Evolutionary conservation across 2,113 vertebrate species (phyloP), one percentile per base, ranked within the genome.

Genomic region (Paramormyrops kingsleyae): DNA sequence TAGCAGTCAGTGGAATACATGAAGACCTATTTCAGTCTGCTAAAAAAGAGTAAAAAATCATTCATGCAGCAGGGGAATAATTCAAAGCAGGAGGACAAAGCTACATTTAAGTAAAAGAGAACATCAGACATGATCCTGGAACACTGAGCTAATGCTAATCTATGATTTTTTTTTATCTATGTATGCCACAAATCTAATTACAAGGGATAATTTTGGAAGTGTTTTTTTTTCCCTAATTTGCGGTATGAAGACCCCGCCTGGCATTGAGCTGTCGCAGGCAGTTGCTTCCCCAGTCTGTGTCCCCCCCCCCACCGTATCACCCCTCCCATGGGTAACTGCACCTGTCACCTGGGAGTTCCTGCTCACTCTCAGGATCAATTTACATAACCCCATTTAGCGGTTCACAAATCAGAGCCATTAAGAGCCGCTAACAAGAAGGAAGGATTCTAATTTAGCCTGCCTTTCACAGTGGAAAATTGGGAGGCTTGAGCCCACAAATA

Each of bases 361-460:
- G 97, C 94, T 94, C 97, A 97, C 97, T 97, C 97, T 97, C 97
- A 97, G 97, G 97, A 99, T 99, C 98, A 97, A 99, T 99, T 99
- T 99, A 99, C 99, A 99, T 99, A 99, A 99, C 99, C 98, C 99
- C 98, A 99, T 99, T 99, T 99, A 99, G 98, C 98, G 97, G 99
- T 99, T 99, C 98, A 99, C 98, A 99, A 99, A 99, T 99, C 98
- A 99, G 98, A 97, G 98, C 97, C 98, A 99, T 99, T 99, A 99
- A 97, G 97, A 97, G 97, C 97, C 95, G 96, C 98, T 98, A 98
- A 98, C 98, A 98, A 97, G 98, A 99, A 98, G 97, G 97, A 96
- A 99, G 98, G 98, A 97, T 99, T 99, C 97, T 99, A 99, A 99
- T 99, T 99, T 99, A 98, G 97, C 97, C 97, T 98, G 96, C 98